phyloP scores from a whole-genome alignment of 2,888 invertebrate genomes.

The Petrophora chlorosata region DNA sequence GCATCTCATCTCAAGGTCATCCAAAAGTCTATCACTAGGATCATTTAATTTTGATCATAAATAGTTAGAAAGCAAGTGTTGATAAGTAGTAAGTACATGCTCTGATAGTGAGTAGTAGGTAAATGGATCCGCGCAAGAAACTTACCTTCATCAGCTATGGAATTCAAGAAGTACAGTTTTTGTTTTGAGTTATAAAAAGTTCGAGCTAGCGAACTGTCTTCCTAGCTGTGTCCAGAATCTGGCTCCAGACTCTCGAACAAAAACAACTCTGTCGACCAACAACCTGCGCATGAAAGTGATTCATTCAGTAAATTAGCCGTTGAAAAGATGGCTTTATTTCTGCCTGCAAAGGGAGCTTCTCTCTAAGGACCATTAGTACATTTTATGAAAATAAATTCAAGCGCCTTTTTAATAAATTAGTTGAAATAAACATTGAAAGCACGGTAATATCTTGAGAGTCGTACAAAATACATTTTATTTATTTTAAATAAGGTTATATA shows the following conservation, averaged over 20 bases:
- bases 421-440: conserved; percentile 32
- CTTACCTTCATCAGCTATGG: too few species aligned
- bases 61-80: too few species aligned
- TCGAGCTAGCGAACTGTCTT: background rate
- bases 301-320: conserved; percentile 64
- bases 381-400: conserved; percentile 42
- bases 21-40: too few species aligned
- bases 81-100: too few species aligned
- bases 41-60: too few species aligned
- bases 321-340: conserved; percentile 60
- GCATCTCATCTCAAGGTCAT: too few species aligned
- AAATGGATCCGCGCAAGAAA: too few species aligned
- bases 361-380: conserved; percentile 35
- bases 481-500: too few species aligned
- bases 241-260: conserved; percentile 35
- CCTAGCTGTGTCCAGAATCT: background rate
- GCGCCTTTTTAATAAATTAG: conserved; percentile 43
- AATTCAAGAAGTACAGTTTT: too few species aligned
- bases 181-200: too few species aligned
- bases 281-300: conserved; percentile 64
- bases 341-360: conserved; percentile 29
- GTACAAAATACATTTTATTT: conserved; percentile 16
- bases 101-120: too few species aligned
- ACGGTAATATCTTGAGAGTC: conserved; percentile 29
- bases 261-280: conserved; percentile 48